A percentile compares a stretch with the other conserved stretches of the same genome.
Conservation (phyloP, 2,888 invertebrate genomes). For the Molanna angustata region DNA sequence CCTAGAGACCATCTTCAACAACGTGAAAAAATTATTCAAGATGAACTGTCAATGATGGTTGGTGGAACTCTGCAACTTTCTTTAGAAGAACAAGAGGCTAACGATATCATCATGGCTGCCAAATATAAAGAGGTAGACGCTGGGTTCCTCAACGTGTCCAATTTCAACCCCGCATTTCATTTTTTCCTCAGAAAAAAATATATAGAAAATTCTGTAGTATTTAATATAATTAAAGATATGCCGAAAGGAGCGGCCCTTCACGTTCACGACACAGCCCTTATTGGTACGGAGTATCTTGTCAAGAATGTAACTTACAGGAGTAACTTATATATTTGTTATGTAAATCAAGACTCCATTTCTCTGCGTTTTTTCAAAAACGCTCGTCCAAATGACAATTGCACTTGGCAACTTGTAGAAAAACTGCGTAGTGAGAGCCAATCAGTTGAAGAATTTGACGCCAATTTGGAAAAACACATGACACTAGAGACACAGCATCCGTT, state of each 20-base stretch:
- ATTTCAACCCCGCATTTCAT: slow-evolving; percentile 63
- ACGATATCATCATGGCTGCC: slow-evolving; percentile 56
- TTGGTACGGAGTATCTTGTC: slow-evolving; percentile 60
- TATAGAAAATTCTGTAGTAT: slow-evolving; percentile 63
- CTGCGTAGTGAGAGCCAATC: slow-evolving; percentile 45
- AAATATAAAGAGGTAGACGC: slow-evolving; percentile 56
- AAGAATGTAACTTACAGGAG: slow-evolving; percentile 59
- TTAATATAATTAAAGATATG: slow-evolving; percentile 61
- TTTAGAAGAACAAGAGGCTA: slow-evolving; percentile 53
- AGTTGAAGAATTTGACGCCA: slow-evolving; percentile 48
- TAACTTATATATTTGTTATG: slow-evolving; percentile 56
- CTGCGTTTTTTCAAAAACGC: slow-evolving; percentile 41
- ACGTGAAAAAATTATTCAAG: too few relatives aligned
- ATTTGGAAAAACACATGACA: slow-evolving; percentile 54
- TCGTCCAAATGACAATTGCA: slow-evolving; percentile 35
- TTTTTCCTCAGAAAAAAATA: slow-evolving; percentile 59
- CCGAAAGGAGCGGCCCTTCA: slow-evolving; percentile 76
- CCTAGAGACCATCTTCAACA: too few relatives aligned
- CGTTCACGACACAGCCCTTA: slow-evolving; percentile 63
- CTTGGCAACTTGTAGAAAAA: slow-evolving; percentile 52
- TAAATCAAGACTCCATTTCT: slow-evolving; percentile 32
- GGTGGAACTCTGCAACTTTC: too few relatives aligned
- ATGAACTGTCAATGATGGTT: too few relatives aligned
- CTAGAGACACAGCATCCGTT: slow-evolving; percentile 54
- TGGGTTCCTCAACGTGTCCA: slow-evolving; percentile 52